Conservation (phyloP, 2,113 vertebrate genomes). For the Rhea americana region DNA sequence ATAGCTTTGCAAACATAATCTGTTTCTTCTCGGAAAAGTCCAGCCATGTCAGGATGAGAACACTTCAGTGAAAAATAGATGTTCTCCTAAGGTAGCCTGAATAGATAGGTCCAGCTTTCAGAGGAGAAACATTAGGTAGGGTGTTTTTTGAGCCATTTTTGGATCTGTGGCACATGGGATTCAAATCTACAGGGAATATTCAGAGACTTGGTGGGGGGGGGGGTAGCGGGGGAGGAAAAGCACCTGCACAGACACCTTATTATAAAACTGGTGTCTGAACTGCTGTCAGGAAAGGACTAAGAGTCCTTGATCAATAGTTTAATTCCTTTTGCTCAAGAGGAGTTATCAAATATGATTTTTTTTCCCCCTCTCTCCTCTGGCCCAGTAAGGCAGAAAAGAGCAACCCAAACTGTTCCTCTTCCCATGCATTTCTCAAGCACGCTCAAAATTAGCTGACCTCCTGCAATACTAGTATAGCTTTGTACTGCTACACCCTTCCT, state of each 20-base stretch:
- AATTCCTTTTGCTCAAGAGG: neutral
- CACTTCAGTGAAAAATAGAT: neutral
- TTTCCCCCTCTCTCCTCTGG: rapidly evolving
- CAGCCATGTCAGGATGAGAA: neutral
- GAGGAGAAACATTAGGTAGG: neutral
- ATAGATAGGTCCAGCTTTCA: neutral
- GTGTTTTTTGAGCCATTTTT: neutral
- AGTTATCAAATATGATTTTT: neutral
- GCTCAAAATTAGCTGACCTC: conserved; percentile 33
- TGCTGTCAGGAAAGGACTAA: neutral
- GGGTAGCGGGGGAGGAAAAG: neutral
- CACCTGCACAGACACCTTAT: neutral
- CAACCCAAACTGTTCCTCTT: neutral
- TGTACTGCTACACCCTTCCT: neutral
- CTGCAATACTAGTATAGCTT: neutral
- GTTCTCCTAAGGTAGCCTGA: neutral
- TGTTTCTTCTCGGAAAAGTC: conserved; percentile 1
- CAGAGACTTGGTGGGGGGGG: neutral
- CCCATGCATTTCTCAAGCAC: neutral
- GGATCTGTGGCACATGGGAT: neutral
- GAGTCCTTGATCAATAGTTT: neutral
- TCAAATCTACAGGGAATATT: neutral
- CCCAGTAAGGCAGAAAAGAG: neutral
- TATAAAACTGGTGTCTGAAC: neutral
- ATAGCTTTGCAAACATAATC: neutral